Base-by-base conservation (phyloP, 1,140 invertebrate species). In the Antheraea mylitta region DNA sequence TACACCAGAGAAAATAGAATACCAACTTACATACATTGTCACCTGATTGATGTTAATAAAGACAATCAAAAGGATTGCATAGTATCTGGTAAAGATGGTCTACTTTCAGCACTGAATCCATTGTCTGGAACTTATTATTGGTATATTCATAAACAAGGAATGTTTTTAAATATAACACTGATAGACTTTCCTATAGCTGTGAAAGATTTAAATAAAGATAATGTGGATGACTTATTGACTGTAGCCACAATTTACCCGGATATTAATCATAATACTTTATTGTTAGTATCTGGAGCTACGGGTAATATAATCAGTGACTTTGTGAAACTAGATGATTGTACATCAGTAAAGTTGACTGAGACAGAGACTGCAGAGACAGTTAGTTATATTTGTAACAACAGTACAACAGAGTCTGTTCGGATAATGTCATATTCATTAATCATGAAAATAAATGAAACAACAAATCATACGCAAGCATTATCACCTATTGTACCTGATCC, bases 21-120 rank as follows among this genome's bases (percentile, higher is more conserved):
- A 70, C 96, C 96, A 0, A 93, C 92, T 16, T 93, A 95, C 70
- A 94, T 97, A 18, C 94, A 96, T 80, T 97, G 96, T 77, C 90
- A 93, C 30, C 80, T 96, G 6, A 87, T 96, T 53, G 96, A 96
- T 89, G 94, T 95, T 0, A 94, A 96, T 82, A 89, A 82, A 53
- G 95, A 96, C 81, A 94, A 94, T n/a, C 93, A 94, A 64, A 93
- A 94, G 30, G 96, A 96, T 76, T 97, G 96, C 73, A 92, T 97
- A 66, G 93, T 96, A 7, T 91, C 95, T 30, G 96, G 96, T 36
- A 93, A 95, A 63, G 93, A 95, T 75, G 94, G 96, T 42, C 85
- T 95, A 38, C 80, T 97, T 59, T 94, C 94, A 42, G 95, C 94
- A 19, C 93, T 97, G 19, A 94, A 96, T 87, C 94, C 96, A 9